Percentiles rank a stretch among this genome's conserved stretches.
These are phyloP conservation scores for Drosophila willistoni DNA, from an alignment of 1,140 invertebrate genomes.

Conservation along the genomic window DNA sequence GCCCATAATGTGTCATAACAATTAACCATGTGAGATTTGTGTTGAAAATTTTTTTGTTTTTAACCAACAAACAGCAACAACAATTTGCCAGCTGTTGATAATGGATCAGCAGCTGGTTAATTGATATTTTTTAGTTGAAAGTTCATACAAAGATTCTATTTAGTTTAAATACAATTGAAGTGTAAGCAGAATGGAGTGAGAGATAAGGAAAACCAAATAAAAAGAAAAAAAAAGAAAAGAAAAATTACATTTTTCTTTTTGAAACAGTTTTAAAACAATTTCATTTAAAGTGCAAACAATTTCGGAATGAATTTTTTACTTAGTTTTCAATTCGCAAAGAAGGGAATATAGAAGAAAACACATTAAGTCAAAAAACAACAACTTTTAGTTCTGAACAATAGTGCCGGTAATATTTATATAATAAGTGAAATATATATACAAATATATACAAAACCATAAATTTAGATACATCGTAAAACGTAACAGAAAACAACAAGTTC, in stretches of 20 bases:
- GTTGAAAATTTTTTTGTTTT: conserved; percentile 60
- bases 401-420: conserved; percentile 75
- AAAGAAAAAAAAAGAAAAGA: conserved; percentile 7
- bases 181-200: conserved; percentile 19
- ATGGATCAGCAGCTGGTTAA: conserved; percentile 12
- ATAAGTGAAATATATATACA: conserved; percentile 68
- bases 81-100: conserved; percentile 9
- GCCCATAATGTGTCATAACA: neutral
- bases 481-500: conserved; percentile 68
- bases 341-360: conserved; percentile 28
- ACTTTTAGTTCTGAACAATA: conserved; percentile 74
- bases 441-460: conserved; percentile 64
- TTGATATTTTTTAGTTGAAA: conserved; percentile 52
- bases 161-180: conserved; percentile 41
- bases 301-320: conserved; percentile 50
- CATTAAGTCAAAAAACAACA: neutral
- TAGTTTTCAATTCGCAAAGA: conserved; percentile 27
- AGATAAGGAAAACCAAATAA: conserved; percentile 14
- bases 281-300: conserved; percentile 43
- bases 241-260: neutral
- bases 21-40: conserved; percentile 59
- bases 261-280: conserved; percentile 36
- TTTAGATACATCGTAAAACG: conserved; percentile 63
- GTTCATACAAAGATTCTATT: conserved; percentile 77
- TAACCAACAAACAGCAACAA: conserved; percentile 49